phyloP scores from a whole-genome alignment of 2,888 invertebrate genomes.

The Heterodera filipjevi region DNA sequence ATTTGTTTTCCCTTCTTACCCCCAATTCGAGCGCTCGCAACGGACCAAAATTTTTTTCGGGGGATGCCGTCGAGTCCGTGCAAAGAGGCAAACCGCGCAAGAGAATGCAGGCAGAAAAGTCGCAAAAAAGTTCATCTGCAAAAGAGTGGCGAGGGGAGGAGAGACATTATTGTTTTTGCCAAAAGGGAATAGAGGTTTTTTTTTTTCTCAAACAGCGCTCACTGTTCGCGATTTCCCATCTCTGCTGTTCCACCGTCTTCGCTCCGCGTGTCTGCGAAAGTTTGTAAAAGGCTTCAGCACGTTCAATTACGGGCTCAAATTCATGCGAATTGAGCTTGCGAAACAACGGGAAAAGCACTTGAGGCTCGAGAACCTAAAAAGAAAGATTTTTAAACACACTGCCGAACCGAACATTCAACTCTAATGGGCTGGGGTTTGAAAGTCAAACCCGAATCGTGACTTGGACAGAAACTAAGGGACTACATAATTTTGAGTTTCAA shows the following conservation, averaged over 20 bases:
- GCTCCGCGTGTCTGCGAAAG: not conserved
- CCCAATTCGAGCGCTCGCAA: not conserved
- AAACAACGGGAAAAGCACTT: not conserved
- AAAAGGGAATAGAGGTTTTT: not conserved
- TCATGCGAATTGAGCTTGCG: constrained; percentile 11
- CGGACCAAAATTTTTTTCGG: not conserved
- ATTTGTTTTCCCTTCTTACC: not conserved
- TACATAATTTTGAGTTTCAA: too few species aligned
- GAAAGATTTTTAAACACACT: not conserved
- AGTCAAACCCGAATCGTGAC: too few species aligned
- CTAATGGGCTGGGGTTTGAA: too few species aligned
- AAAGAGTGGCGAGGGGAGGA: too few species aligned
- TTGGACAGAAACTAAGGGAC: too few species aligned
- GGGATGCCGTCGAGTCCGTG: not conserved
- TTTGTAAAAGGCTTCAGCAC: not conserved
- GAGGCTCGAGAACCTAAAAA: constrained; percentile 17
- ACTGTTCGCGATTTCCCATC: not conserved
- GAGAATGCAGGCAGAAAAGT: constrained; percentile 8
- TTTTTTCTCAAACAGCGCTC: not conserved
- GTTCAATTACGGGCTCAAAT: constrained; percentile 12
- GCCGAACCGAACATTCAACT: too few species aligned
- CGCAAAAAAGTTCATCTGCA: constrained; percentile 11
- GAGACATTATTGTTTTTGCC: not conserved
- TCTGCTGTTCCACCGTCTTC: not conserved
- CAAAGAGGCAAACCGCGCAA: constrained; percentile 27